phyloP scores from a whole-genome alignment of 2,113 vertebrate genomes.

The Pituophis catenifer region DNA sequence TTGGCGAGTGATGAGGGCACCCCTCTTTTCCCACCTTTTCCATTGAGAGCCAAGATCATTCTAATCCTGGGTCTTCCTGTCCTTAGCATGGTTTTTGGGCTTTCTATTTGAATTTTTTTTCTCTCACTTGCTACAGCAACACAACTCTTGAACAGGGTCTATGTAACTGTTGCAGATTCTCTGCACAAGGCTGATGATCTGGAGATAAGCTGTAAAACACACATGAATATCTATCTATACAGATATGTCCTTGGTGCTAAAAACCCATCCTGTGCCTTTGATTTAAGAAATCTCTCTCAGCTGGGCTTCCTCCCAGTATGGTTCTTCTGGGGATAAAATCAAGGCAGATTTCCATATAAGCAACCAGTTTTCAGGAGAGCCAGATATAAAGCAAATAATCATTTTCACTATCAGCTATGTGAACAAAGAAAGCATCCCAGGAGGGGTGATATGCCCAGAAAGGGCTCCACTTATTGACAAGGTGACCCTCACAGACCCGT shows the following conservation, averaged over 20 bases:
- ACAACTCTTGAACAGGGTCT: neutral
- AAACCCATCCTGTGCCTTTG: neutral
- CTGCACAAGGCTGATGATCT: neutral
- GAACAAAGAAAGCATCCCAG: neutral
- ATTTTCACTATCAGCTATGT: neutral
- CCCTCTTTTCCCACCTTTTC: neutral
- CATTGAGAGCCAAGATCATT: neutral
- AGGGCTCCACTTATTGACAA: neutral
- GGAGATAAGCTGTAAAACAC: neutral
- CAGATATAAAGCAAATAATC: neutral
- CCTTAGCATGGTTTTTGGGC: neutral
- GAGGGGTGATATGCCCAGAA: neutral
- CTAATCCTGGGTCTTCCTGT: neutral
- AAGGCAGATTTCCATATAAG: neutral
- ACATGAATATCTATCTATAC: neutral
- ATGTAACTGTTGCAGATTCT: too few relatives aligned
- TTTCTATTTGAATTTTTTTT: neutral
- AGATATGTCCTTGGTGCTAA: neutral
- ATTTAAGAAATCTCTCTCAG: neutral
- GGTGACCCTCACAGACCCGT: neutral
- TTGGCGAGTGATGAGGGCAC: too few relatives aligned
- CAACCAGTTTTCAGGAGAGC: neutral
- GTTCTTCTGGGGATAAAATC: neutral
- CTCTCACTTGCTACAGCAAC: neutral
- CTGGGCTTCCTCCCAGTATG: neutral